Evolutionary conservation across 1,140 invertebrate genomes (phyloP).

Genomic region (Lasaia peninsularis): DNA sequence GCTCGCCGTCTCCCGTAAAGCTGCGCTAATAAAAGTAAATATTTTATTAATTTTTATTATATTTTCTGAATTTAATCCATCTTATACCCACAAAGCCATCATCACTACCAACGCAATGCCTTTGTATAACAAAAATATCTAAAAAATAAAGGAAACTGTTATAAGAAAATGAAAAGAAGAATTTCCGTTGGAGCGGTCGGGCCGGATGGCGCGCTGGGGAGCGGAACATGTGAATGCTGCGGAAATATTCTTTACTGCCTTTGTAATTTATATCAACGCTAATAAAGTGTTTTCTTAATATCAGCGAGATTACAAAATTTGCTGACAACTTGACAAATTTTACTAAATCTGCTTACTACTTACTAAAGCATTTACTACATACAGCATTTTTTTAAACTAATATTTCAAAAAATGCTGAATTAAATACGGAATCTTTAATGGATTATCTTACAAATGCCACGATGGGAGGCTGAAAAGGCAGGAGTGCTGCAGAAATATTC

Average conservation of each 20-base stretch:
- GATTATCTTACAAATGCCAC: too few species aligned
- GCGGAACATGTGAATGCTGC: neutral
- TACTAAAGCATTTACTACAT: too few species aligned
- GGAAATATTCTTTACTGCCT: slow-evolving; percentile 7
- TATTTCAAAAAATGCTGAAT: too few species aligned
- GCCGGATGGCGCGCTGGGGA: neutral
- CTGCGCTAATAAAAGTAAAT: too few species aligned
- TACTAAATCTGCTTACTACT: neutral
- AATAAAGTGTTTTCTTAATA: slow-evolving; percentile 1
- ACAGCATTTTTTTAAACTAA: too few species aligned
- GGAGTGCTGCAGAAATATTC: slow-evolving; percentile 2
- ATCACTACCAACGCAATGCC: neutral
- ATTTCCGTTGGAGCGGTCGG: neutral
- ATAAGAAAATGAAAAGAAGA: slow-evolving; percentile 10
- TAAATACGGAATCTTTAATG: too few species aligned
- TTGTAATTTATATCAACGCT: slow-evolving; percentile 2
- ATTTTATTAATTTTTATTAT: too few species aligned
- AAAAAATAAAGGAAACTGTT: slow-evolving; percentile 2
- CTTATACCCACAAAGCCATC: neutral
- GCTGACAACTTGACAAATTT: neutral
- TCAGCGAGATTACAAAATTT: neutral
- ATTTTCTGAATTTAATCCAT: neutral
- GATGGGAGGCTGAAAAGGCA: neutral
- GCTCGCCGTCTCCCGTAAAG: too few species aligned
- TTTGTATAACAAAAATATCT: neutral